Evolutionary conservation across 2,888 invertebrate species (phyloP), one percentile per base, ranked within the genome.

Genomic region (Flexamia atlantica): DNA sequence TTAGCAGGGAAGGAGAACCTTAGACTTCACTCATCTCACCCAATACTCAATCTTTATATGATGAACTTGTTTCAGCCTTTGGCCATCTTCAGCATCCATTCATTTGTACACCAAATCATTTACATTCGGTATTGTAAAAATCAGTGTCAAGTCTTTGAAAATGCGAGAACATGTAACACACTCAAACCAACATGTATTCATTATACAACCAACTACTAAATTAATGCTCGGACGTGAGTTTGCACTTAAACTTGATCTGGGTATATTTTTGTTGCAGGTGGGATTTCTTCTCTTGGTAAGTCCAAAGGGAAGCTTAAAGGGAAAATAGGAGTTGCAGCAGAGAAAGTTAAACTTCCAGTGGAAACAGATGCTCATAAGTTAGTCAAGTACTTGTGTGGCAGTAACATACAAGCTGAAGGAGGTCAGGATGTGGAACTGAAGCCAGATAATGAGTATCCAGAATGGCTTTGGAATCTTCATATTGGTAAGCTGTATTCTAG

Each of bases 391-490:
- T 95, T 96, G 10, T 98, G 98, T 88, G 98, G 98, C 1, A 95
- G 95, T 83, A 98, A 98, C 89, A 94, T 97, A 82, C 92, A 93
- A 85, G 93, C 94, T 89, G 94, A 95, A 17, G 96, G 86, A 12
- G 91, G 97, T 0, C 93, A 96, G 89, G 97, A 98, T 89, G 91
- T 98, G 0, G 93, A 95, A 90, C 85, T 95, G 23, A 94, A 94
- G 89, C 92, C 94, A 0, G 95, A 97, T 88, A 92, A 91, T 28
- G 97, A 97, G 89, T 99, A 99, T 90, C 99, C 98, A 0, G 95
- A 95, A 0, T 99, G 98, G 98, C 91, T 99, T 85, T 98, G 98
- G 98, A 91, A 88, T 1, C 89, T 98, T 17, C 91, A 93, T 87
- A 93, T 93, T 20, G 95, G 94, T 90, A 87, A 85, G 84, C 85